Evolutionary conservation across 2,113 vertebrate species (phyloP).

Genomic region (Mirounga angustirostris): DNA sequence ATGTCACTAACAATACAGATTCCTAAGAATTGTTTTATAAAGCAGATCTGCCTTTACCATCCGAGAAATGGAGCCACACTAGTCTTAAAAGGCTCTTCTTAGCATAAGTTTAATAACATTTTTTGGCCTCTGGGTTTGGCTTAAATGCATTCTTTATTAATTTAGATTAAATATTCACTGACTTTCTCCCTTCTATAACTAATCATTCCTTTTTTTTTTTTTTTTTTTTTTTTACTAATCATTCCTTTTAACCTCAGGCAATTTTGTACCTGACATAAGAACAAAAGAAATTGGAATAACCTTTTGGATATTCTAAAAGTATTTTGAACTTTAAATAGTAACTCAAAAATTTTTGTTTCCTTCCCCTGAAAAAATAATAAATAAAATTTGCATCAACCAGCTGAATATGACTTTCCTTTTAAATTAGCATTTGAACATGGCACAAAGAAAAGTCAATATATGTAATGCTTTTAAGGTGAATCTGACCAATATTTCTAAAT

Average conservation of each 20-base stretch:
- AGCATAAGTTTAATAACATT: background rate
- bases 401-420: background rate
- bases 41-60: background rate
- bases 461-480: background rate
- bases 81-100: background rate
- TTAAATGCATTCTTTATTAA: background rate
- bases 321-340: background rate
- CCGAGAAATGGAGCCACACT: background rate
- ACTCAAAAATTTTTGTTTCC: background rate
- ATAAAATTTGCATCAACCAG: background rate
- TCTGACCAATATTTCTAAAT: constrained; percentile 54
- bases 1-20: background rate
- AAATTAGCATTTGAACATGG: background rate
- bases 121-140: background rate
- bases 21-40: background rate
- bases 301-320: background rate
- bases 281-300: background rate
- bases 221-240: background rate
- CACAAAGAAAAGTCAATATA: background rate
- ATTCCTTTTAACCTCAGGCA: background rate
- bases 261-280: constrained; percentile 4
- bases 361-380: background rate
- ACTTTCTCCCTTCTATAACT: background rate
- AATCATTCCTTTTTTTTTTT: background rate
- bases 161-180: constrained; percentile 24